These are phyloP conservation scores for Lepisosteus osseus DNA, from an alignment of 2,113 vertebrate species.

Conservation along the genomic window DNA sequence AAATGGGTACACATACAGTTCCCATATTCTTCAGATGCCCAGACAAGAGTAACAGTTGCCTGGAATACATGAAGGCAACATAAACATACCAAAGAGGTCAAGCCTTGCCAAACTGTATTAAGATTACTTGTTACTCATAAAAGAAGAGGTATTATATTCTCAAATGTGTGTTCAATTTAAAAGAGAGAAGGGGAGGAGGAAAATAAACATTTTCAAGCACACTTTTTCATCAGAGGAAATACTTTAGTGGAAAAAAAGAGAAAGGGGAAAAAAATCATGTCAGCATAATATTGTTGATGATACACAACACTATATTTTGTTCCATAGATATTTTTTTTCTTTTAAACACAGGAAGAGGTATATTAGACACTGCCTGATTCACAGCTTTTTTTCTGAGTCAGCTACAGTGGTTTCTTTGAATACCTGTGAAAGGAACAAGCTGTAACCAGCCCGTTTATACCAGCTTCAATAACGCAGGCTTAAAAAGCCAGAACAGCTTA, in stretches of 20 bases:
- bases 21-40: slow-evolving; percentile 15
- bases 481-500: slow-evolving; percentile 35
- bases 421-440: slow-evolving; percentile 37
- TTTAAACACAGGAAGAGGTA: slow-evolving; percentile 50
- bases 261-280: slow-evolving; percentile 43
- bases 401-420: slow-evolving; percentile 44
- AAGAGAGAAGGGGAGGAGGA: slow-evolving; percentile 37
- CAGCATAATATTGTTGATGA: slow-evolving; percentile 51
- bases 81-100: slow-evolving; percentile 51
- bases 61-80: slow-evolving; percentile 41
- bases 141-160: slow-evolving; percentile 50
- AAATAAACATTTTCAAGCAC: slow-evolving; percentile 58
- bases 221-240: slow-evolving; percentile 51
- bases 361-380: slow-evolving; percentile 45
- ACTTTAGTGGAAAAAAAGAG: slow-evolving; percentile 46
- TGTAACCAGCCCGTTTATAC: slow-evolving; percentile 29
- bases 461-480: slow-evolving; percentile 35
- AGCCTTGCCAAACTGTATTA: slow-evolving; percentile 45
- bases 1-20: background rate
- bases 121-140: slow-evolving; percentile 47
- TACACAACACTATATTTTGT: slow-evolving; percentile 45
- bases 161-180: slow-evolving; percentile 54
- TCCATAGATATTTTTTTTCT: slow-evolving; percentile 36
- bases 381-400: slow-evolving; percentile 39
- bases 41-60: slow-evolving; percentile 36